Evolutionary conservation across 1,140 invertebrate genomes (phyloP).

Genomic region (Stegodyphus mimosarum): DNA sequence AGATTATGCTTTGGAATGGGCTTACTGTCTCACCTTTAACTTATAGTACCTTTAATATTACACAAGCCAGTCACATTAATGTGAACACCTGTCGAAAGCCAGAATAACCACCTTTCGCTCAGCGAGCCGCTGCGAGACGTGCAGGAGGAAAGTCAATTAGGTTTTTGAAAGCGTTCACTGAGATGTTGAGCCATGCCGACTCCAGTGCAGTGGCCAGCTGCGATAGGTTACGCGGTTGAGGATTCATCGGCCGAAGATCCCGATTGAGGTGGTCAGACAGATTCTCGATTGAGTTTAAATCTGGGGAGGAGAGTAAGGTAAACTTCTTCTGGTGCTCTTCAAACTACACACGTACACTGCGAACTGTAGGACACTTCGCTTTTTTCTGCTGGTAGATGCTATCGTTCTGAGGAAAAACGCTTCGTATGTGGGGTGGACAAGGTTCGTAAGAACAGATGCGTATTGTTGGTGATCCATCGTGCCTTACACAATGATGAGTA

Average conservation of each 20-base stretch:
- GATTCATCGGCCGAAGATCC: not conserved
- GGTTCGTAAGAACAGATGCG: not conserved
- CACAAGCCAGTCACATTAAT: too few species aligned
- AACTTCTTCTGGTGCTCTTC: not conserved
- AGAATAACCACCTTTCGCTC: not conserved
- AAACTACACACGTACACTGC: not conserved
- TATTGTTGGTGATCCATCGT: not conserved
- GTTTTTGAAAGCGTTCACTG: not conserved
- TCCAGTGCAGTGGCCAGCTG: not conserved
- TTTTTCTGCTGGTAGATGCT: not conserved
- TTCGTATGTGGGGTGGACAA: not conserved
- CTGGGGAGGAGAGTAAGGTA: not conserved
- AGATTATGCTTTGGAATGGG: too few species aligned
- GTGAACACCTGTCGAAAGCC: too few species aligned
- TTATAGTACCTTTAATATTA: too few species aligned
- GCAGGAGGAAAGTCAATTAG: not conserved
- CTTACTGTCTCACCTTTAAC: too few species aligned
- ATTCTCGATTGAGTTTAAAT: not conserved
- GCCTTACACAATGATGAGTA: not conserved
- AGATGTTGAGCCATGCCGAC: not conserved
- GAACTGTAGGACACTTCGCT: not conserved
- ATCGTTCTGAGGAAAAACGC: not conserved
- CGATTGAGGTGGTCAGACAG: not conserved
- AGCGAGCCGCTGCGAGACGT: not conserved
- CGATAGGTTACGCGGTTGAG: not conserved